phyloP scores from a whole-genome alignment of 1,140 invertebrate species.

The Wasmannia auropunctata region DNA sequence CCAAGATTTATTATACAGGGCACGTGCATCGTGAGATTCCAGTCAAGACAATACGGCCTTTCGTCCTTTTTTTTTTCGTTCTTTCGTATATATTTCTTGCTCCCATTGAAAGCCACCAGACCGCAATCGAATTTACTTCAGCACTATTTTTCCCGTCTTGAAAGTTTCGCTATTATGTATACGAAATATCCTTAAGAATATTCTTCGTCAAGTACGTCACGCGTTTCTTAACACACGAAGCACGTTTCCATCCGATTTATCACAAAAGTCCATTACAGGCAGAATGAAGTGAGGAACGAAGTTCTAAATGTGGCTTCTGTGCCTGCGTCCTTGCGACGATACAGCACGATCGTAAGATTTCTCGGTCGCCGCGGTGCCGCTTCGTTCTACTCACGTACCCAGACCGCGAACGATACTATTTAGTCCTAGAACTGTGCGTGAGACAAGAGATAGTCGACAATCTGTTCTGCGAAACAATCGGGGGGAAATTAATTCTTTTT shows the following conservation, averaged over 20 bases:
- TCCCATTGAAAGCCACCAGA: neutral
- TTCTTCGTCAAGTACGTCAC: neutral
- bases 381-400: slow-evolving; percentile 30
- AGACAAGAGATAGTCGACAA: slow-evolving; percentile 6
- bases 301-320: slow-evolving; percentile 14
- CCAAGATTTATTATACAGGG: slow-evolving; percentile 67
- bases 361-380: neutral
- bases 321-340: slow-evolving; percentile 41
- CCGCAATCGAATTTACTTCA: slow-evolving; percentile 9
- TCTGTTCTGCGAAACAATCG: slow-evolving; percentile 23
- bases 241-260: slow-evolving; percentile 37
- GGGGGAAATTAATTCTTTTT: neutral
- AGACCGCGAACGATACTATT: neutral
- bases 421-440: slow-evolving; percentile 16
- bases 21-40: slow-evolving; percentile 55
- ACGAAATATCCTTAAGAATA: neutral
- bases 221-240: neutral
- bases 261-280: slow-evolving; percentile 17
- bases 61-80: neutral
- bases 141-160: neutral
- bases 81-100: neutral
- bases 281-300: neutral
- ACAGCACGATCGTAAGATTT: slow-evolving; percentile 45
- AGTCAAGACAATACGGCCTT: slow-evolving; percentile 47
- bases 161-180: neutral